Conservation (phyloP, 2,888 invertebrate species). For the Dicyrtomina minuta region DNA sequence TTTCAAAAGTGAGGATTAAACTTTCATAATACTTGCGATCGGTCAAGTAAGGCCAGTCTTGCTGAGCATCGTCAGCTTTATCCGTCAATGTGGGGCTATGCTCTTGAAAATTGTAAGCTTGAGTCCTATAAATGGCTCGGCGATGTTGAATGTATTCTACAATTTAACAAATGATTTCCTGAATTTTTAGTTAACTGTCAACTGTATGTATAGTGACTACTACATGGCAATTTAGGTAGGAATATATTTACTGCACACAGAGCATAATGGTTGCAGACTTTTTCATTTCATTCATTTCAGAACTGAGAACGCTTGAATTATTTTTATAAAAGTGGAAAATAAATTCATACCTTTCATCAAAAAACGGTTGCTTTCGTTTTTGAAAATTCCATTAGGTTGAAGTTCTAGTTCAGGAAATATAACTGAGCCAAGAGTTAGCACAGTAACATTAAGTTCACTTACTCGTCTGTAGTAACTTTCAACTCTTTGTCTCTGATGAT, state of each 20-base stretch:
- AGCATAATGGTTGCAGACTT: no score
- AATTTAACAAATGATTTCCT: neutral
- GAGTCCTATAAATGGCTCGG: neutral
- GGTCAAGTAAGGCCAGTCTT: slow-evolving; percentile 1
- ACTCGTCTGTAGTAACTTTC: neutral
- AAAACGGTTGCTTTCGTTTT: neutral
- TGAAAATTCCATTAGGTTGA: neutral
- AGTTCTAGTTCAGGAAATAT: neutral
- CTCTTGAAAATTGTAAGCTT: slow-evolving; percentile 9
- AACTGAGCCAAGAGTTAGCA: neutral
- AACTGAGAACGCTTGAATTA: no score
- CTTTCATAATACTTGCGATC: slow-evolving; percentile 6
- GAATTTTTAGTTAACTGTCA: neutral
- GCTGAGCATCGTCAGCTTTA: slow-evolving; percentile 4
- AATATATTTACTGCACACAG: no score
- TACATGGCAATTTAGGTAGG: no score
- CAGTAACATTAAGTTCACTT: neutral
- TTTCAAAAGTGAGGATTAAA: neutral
- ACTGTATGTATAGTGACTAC: neutral
- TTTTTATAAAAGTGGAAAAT: no score
- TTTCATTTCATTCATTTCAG: no score
- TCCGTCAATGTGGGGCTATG: neutral
- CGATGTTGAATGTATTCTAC: slow-evolving; percentile 4
- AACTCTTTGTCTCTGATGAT: neutral
- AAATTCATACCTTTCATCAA: neutral